phyloP scores from a whole-genome alignment of 2,113 vertebrate genomes.

The Megaceryle torquata region DNA sequence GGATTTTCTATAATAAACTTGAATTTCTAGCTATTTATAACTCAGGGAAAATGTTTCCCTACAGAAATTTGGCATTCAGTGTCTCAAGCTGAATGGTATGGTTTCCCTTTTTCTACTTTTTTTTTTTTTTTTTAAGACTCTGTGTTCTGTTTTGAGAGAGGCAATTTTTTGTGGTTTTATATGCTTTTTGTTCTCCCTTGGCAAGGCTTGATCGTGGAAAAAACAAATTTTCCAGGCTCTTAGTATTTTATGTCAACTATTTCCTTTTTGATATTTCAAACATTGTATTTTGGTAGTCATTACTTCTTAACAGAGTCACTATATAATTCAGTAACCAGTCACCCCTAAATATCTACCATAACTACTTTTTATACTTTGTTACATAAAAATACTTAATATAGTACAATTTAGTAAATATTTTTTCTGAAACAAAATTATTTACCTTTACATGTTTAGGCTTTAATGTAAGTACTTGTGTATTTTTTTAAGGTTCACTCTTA shows the following conservation, averaged over 20 bases:
- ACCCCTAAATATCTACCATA: not conserved
- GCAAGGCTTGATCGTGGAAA: slow-evolving; percentile 46
- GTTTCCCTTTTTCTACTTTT: not conserved
- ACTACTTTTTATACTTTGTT: not conserved
- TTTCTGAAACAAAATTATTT: not conserved
- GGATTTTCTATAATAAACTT: slow-evolving; percentile 16
- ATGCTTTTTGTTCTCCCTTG: slow-evolving; percentile 51
- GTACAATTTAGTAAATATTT: not conserved
- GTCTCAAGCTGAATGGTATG: not conserved
- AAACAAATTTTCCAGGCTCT: slow-evolving; percentile 56
- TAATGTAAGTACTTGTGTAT: not conserved
- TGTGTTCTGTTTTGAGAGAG: slow-evolving; percentile 23
- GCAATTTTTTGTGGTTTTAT: not conserved
- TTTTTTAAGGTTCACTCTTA: not conserved
- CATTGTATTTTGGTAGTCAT: slow-evolving; percentile 4
- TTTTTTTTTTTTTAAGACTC: not conserved
- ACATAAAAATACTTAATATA: not conserved
- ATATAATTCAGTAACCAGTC: slow-evolving; percentile 24
- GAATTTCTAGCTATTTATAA: slow-evolving; percentile 48
- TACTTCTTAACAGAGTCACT: slow-evolving; percentile 40
- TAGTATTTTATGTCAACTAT: slow-evolving; percentile 47
- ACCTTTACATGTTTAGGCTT: not conserved
- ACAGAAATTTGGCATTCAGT: slow-evolving; percentile 7
- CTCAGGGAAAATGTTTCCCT: slow-evolving; percentile 19
- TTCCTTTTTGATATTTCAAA: slow-evolving; percentile 51